Evolutionary conservation across 2,888 invertebrate genomes (phyloP).

Genomic region (Chloroclystis v-ata): DNA sequence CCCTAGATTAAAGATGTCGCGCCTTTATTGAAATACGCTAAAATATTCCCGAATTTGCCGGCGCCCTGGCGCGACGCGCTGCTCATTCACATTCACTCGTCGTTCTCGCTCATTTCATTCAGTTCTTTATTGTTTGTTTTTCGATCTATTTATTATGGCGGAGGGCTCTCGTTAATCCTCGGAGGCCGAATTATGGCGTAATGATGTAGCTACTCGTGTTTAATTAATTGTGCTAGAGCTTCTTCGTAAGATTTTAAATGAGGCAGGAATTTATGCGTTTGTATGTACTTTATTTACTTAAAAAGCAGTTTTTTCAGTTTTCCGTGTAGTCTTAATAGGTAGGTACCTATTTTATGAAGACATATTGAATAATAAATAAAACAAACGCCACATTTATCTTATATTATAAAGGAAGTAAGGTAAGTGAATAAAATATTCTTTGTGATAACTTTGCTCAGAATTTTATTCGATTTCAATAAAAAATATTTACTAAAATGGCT

Average conservation of each 20-base stretch:
- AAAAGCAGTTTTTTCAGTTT: no score
- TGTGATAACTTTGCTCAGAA: no score
- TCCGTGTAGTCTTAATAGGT: no score
- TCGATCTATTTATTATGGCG: constrained; percentile 50
- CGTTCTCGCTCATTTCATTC: constrained; percentile 60
- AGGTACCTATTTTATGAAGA: no score
- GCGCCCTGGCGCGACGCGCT: constrained; percentile 22
- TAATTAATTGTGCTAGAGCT: constrained; percentile 26
- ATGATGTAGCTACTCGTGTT: constrained; percentile 33
- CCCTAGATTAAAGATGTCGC: constrained; percentile 78
- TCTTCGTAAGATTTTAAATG: constrained; percentile 20
- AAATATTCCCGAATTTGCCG: constrained; percentile 45
- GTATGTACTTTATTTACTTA: neutral
- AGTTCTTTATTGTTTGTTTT: constrained; percentile 65
- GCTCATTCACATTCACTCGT: constrained; percentile 59
- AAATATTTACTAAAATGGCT: no score
- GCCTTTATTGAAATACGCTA: constrained; percentile 74
- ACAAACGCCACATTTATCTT: no score
- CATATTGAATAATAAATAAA: no score
- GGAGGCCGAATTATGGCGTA: constrained; percentile 29
- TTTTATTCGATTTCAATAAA: no score
- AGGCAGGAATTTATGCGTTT: constrained; percentile 15
- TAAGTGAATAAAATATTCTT: no score
- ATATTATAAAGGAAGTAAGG: no score
- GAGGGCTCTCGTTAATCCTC: constrained; percentile 43